phyloP scores from a whole-genome alignment of 2,888 invertebrate genomes.

The Argynnis bischoffii region DNA sequence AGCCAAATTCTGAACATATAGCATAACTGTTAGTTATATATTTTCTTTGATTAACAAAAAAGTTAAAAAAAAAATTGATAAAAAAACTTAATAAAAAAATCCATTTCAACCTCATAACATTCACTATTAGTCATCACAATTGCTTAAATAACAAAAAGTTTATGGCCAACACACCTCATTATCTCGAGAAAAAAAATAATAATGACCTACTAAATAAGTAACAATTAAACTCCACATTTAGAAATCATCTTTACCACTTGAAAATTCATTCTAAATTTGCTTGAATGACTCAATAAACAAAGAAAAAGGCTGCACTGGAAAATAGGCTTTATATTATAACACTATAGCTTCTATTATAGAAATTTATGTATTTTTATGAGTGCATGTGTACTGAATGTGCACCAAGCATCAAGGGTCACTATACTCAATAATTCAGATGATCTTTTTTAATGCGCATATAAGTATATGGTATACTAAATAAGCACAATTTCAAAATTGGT shows the following conservation, averaged over 20 bases:
- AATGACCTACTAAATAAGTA: background rate
- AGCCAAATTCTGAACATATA: no score
- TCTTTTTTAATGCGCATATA: constrained; percentile 1
- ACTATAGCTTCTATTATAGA: constrained; percentile 18
- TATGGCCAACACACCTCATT: constrained; percentile 7
- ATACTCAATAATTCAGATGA: constrained; percentile 9
- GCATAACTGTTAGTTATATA: no score
- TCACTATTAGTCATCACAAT: background rate
- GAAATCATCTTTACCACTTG: constrained; percentile 15
- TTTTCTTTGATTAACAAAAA: no score
- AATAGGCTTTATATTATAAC: constrained; percentile 15
- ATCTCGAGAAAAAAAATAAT: background rate
- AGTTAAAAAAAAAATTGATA: no score
- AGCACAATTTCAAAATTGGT: no score
- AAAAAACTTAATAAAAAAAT: background rate
- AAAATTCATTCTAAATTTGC: constrained; percentile 1
- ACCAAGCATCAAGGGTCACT: constrained; percentile 47
- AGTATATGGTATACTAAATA: background rate
- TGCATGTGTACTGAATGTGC: constrained; percentile 58
- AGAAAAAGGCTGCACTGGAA: constrained; percentile 12
- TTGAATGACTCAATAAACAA: constrained; percentile 4
- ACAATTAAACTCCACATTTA: background rate
- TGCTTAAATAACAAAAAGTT: constrained; percentile 1
- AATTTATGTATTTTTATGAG: constrained; percentile 30
- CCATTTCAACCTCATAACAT: background rate